phyloP scores from a whole-genome alignment of 2,797 vertebrate species.

The Galagoides demidoff region DNA sequence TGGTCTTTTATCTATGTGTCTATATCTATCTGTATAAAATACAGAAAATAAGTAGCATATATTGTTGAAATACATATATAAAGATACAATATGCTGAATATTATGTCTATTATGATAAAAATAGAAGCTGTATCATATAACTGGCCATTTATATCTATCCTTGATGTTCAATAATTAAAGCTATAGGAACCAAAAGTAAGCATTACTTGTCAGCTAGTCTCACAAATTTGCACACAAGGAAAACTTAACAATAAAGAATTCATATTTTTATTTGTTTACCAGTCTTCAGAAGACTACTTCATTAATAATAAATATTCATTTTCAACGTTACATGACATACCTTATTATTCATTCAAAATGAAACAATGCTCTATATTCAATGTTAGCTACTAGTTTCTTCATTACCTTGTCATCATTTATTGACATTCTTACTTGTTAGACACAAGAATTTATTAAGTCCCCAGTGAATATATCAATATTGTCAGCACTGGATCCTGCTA shows the following conservation, averaged over 20 bases:
- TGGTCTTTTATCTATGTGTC: not conserved
- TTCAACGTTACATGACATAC: not conserved
- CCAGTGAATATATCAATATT: not conserved
- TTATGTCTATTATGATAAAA: not conserved
- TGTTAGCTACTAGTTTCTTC: not conserved
- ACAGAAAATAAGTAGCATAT: not conserved
- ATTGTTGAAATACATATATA: not conserved
- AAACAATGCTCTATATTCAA: not conserved
- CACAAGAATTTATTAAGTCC: not conserved
- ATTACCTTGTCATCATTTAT: not conserved
- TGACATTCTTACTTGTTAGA: not conserved
- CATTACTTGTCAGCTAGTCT: not conserved
- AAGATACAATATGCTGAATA: not conserved
- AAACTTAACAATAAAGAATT: not conserved
- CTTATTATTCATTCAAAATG: not conserved
- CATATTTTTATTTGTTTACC: not conserved
- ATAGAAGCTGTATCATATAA: not conserved
- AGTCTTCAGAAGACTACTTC: not conserved
- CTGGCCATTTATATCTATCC: not conserved
- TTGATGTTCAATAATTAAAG: constrained; percentile 29
- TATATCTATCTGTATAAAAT: not conserved
- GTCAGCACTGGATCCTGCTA: not conserved
- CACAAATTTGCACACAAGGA: not conserved
- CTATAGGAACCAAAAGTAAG: not conserved
- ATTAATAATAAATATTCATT: constrained; percentile 53